These are phyloP conservation scores for Habrosyne pyritoides DNA, from an alignment of 2,888 invertebrate genomes.

Conservation along the genomic window DNA sequence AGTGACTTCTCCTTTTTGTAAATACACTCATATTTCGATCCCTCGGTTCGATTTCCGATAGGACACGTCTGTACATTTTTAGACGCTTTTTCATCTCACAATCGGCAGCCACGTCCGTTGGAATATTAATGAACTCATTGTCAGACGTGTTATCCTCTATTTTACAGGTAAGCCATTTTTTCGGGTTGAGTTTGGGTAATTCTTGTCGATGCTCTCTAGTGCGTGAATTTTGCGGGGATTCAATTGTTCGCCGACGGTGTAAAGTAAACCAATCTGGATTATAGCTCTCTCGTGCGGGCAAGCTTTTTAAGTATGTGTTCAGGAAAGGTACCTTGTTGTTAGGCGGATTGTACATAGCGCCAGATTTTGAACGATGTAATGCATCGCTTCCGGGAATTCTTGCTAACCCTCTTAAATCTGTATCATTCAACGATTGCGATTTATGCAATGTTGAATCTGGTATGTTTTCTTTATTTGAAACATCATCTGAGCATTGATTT, in stretches of 20 bases:
- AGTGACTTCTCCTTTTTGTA: conserved; percentile 67
- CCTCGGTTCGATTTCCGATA: conserved; percentile 71
- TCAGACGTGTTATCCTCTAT: conserved; percentile 61
- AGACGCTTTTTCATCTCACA: conserved; percentile 77
- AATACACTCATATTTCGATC: conserved; percentile 48
- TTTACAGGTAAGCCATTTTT: conserved; percentile 48
- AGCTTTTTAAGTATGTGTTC: conserved; percentile 80
- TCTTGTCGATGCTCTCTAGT: conserved; percentile 41
- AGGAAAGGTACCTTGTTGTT: conserved; percentile 78
- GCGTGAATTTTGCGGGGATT: conserved; percentile 47
- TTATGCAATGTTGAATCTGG: conserved; percentile 56
- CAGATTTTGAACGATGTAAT: conserved; percentile 70
- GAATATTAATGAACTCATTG: conserved; percentile 70
- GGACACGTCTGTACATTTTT: conserved; percentile 77
- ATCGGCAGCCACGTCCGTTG: conserved; percentile 71
- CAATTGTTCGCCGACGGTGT: conserved; percentile 59
- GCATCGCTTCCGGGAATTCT: conserved; percentile 42
- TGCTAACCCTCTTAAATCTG: conserved; percentile 43
- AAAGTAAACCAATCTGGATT: conserved; percentile 74
- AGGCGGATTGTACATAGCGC: conserved; percentile 64
- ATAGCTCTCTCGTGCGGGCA: conserved; percentile 67
- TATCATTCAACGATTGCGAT: conserved; percentile 72
- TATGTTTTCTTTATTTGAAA: conserved; percentile 53
- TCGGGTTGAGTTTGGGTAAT: conserved; percentile 46
- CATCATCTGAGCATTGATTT: conserved; percentile 41